Evolutionary conservation across 2,113 vertebrate genomes (phyloP).

Genomic region (Neodontobutis hainanensis): DNA sequence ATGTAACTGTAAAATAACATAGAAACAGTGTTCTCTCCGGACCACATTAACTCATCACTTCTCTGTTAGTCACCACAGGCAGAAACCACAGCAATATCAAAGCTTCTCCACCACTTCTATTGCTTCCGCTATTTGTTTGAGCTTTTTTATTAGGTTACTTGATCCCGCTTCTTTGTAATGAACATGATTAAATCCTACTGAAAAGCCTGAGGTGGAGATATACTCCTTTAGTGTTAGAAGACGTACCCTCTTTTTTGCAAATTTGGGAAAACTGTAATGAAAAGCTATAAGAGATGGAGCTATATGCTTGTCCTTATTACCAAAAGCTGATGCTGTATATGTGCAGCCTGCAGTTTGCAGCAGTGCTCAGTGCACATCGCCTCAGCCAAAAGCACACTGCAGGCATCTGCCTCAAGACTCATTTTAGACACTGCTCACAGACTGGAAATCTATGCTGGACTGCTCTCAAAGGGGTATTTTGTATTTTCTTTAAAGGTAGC

Average conservation of each 20-base stretch:
- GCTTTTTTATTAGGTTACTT: neutral
- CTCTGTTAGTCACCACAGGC: neutral
- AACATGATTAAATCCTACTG: conserved; percentile 1
- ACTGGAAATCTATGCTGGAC: neutral
- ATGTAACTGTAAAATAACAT: neutral
- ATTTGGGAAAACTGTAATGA: conserved; percentile 1
- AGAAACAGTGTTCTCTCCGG: neutral
- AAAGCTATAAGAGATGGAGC: neutral
- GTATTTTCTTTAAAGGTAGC: neutral
- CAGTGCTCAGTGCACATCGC: neutral
- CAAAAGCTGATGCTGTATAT: neutral
- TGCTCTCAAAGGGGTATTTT: conserved; percentile 11
- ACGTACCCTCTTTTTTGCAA: neutral
- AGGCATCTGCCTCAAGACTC: neutral
- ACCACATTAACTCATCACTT: neutral
- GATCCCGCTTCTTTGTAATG: neutral
- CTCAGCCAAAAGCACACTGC: neutral
- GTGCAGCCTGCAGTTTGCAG: neutral
- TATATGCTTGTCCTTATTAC: neutral
- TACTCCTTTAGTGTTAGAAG: neutral
- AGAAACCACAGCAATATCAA: neutral
- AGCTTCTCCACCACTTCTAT: neutral
- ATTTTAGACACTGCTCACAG: neutral
- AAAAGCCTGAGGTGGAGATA: neutral
- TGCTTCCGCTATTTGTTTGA: neutral